Base-by-base conservation (phyloP, 2,888 invertebrate genomes). In the Nomada fucata region DNA sequence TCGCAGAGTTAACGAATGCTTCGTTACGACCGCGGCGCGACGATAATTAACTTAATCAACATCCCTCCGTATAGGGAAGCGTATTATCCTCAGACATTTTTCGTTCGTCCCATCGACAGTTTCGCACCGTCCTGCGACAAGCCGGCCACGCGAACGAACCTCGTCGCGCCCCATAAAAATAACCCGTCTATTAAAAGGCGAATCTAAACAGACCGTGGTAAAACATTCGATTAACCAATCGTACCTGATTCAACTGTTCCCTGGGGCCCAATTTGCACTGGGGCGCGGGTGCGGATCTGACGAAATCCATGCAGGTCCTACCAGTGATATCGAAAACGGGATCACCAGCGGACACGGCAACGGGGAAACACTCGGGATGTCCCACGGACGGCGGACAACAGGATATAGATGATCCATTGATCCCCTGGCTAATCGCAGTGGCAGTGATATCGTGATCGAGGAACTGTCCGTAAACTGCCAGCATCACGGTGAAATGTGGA, bases 381-480 rank as follows among this genome's bases (percentile, higher is more conserved):
- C 91, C 88, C 1, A 87, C 86, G 0, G 93, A 90, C 0, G 92
- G 87, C 0, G 91, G 88, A 90, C 97, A 97, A 91, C 98, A 98
- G 0, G 97, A 95, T 13, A 98, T 95, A 0, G 96, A 95, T 13
- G 95, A 95, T 53, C 96, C 97, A 91, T 97, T 96, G 72, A 94
- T 88, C 94, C 97, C 96, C 91, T 96, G 96, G 88, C 96, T 97
- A 10, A 97, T 94, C 0, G 97, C 97, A 0, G 97, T 98, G 9
- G 97, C 97, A 0, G 97, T 97, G 74, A 98, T 96, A 87, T 98
- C 98, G 87, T 98, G 98, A 93, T 98, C 97, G 18, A 98, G 91
- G 93, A 98, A 98, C 94, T 98, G 98, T 0, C 98, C 98, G 95
- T 97, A 98, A 5, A 97, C 97, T 0, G 98, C 97, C 81, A 98